phyloP scores from a whole-genome alignment of 2,797 vertebrate species.

The Amblyopsis hoosieri region DNA sequence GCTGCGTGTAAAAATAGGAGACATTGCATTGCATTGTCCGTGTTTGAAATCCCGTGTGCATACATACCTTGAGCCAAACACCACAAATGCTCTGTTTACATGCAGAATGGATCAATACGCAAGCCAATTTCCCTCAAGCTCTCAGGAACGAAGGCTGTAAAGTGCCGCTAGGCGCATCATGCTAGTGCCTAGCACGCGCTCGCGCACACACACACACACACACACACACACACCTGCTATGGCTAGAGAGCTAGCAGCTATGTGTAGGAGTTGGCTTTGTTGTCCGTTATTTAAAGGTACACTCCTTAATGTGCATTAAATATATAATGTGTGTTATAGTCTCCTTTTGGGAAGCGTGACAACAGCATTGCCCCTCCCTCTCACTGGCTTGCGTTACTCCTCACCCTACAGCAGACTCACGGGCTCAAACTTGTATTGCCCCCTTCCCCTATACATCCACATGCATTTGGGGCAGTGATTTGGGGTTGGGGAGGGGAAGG shows the following conservation, averaged over 20 bases:
- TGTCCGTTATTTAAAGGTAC: slow-evolving; percentile 32
- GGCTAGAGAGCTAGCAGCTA: slow-evolving; percentile 27
- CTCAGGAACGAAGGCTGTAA: slow-evolving; percentile 55
- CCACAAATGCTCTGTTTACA: slow-evolving; percentile 57
- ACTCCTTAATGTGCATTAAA: slow-evolving; percentile 31
- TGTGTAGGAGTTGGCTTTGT: slow-evolving; percentile 56
- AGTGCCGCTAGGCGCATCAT: slow-evolving; percentile 18
- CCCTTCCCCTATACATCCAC: too few species aligned
- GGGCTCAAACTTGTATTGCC: neutral
- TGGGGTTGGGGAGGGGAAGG: too few species aligned
- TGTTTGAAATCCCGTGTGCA: slow-evolving; percentile 56
- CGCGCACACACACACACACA: slow-evolving; percentile 14
- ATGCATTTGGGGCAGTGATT: too few species aligned
- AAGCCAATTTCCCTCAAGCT: slow-evolving; percentile 50
- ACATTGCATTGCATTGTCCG: slow-evolving; percentile 25
- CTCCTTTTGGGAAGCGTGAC: too few species aligned
- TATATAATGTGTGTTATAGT: slow-evolving; percentile 16
- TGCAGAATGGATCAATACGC: slow-evolving; percentile 56
- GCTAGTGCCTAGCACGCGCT: slow-evolving; percentile 29
- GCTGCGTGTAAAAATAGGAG: slow-evolving; percentile 55
- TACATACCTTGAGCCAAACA: slow-evolving; percentile 50
- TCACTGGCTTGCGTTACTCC: neutral
- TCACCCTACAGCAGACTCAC: neutral
- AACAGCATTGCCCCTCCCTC: too few species aligned
- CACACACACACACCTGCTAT: neutral